Conservation (phyloP, 92 coral and sea anemone genomes). For the Parazoanthus darwini region DNA sequence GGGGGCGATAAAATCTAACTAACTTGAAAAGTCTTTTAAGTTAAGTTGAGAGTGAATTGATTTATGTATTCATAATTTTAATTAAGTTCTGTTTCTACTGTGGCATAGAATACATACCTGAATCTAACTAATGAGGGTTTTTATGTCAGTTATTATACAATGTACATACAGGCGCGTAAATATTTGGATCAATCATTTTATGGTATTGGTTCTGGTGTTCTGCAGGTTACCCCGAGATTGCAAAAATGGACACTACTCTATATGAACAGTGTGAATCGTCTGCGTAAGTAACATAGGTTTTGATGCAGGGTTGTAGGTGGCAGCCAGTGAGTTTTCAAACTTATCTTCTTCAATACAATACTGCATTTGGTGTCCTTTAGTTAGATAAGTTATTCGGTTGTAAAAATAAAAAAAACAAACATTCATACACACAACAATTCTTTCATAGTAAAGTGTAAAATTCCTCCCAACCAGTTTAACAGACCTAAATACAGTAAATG, state of each 20-base stretch:
- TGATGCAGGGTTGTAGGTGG: no score
- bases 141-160: no score
- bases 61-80: no score
- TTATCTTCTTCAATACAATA: background rate
- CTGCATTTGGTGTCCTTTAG: no score
- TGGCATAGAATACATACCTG: background rate
- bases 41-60: no score
- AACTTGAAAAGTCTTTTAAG: no score
- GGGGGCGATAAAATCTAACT: no score
- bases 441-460: background rate
- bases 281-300: constrained; percentile 49
- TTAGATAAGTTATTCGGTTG: no score
- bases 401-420: no score
- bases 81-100: background rate
- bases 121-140: no score
- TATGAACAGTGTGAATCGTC: constrained; percentile 59
- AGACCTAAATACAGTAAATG: no score
- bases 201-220: background rate
- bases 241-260: constrained; percentile 68
- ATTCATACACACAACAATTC: background rate
- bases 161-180: no score
- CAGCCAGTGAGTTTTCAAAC: background rate
- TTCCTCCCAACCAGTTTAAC: background rate
- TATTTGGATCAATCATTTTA: background rate
- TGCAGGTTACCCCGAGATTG: constrained; percentile 77